A percentile compares a stretch with the other conserved stretches of the same genome.
Evolutionary conservation across 1,140 invertebrate genomes (phyloP).

Genomic region (Bombyx mori): DNA sequence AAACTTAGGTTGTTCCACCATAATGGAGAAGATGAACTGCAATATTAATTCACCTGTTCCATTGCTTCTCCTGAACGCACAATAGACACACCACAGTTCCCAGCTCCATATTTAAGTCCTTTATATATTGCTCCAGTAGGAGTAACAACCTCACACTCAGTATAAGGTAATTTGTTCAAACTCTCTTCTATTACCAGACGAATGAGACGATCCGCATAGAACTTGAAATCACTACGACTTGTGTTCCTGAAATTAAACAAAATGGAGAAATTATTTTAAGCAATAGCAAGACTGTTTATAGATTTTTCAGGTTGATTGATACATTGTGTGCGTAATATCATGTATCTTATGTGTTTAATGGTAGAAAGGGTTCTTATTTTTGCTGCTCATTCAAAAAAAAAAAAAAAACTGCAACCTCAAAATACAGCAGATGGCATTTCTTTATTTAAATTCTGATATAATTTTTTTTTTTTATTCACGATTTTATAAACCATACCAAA

Average conservation of each 20-base stretch:
- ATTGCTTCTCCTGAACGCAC: conserved; percentile 97
- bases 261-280: conserved; percentile 2
- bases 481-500: too few species aligned
- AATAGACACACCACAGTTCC: conserved; percentile 99
- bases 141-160: conserved; percentile 89
- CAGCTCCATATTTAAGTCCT: conserved; percentile 93
- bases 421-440: too few species aligned
- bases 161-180: conserved; percentile 96
- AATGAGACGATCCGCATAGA: conserved; percentile 96
- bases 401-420: too few species aligned
- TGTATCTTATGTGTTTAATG: too few species aligned
- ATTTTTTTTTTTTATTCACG: too few species aligned
- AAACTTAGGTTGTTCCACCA: too few species aligned
- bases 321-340: too few species aligned
- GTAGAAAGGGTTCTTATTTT: too few species aligned
- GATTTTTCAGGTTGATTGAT: too few species aligned
- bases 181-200: conserved; percentile 98
- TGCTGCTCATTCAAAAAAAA: too few species aligned
- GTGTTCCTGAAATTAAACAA: conserved; percentile 82
- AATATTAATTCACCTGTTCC: conserved; percentile 81
- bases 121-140: conserved; percentile 93
- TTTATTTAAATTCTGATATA: too few species aligned
- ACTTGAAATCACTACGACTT: conserved; percentile 96
- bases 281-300: neutral
- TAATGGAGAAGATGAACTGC: too few species aligned